Conservation (phyloP, 2,888 invertebrate genomes). For the Nemoura dubitans region DNA sequence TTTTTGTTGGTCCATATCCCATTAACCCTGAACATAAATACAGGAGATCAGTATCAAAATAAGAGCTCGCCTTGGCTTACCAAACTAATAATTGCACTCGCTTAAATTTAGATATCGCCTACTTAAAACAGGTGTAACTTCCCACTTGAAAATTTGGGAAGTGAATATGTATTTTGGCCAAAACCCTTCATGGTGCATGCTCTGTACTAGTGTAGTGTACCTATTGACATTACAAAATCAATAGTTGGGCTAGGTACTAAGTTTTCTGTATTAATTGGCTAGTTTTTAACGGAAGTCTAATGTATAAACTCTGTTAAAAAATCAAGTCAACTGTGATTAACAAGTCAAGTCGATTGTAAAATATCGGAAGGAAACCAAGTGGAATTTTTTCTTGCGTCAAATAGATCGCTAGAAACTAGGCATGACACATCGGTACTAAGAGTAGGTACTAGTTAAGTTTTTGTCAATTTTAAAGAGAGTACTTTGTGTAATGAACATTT, state of each 20-base stretch:
- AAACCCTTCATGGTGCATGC: neutral
- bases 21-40: constrained; percentile 41
- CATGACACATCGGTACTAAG: no score
- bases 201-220: neutral
- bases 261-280: neutral
- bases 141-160: neutral
- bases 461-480: no score
- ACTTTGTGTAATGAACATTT: no score
- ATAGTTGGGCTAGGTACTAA: constrained; percentile 14
- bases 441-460: no score
- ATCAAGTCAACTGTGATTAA: no score
- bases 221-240: constrained; percentile 28
- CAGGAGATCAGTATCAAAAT: constrained; percentile 40
- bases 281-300: no score
- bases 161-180: neutral
- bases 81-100: constrained; percentile 21
- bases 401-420: no score
- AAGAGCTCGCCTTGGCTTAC: constrained; percentile 4
- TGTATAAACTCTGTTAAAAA: no score
- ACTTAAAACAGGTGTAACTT: constrained; percentile 31
- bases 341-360: no score
- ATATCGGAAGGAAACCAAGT: no score
- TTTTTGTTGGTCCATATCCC: constrained; percentile 1
- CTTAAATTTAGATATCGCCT: constrained; percentile 25
- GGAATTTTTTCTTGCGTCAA: no score